Conservation (phyloP, 1,140 invertebrate species). For the Aphaenogaster rudis region DNA sequence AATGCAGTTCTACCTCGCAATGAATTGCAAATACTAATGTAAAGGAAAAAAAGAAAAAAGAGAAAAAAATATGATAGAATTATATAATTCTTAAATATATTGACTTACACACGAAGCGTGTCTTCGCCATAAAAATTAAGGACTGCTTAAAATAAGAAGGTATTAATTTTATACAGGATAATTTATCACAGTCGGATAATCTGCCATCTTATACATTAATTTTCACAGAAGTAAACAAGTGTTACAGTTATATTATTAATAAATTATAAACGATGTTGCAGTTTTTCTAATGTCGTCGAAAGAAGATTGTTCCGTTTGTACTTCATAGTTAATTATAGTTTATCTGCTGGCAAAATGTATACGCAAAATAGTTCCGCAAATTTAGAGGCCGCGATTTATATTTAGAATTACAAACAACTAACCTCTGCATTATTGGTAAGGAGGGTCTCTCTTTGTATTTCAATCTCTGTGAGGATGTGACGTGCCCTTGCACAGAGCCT, state of each 20-base stretch:
- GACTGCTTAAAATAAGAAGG: constrained; percentile 4
- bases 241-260: neutral
- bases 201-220: neutral
- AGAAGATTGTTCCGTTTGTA: neutral
- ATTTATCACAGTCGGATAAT: neutral
- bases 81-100: constrained; percentile 5
- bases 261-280: neutral
- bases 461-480: constrained; percentile 86
- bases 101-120: neutral
- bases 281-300: neutral
- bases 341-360: constrained; percentile 47
- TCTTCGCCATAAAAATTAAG: constrained; percentile 37
- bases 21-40: constrained; percentile 50
- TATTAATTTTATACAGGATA: neutral
- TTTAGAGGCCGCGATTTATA: neutral
- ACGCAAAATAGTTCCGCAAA: neutral
- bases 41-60: neutral
- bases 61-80: constrained; percentile 3
- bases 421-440: constrained; percentile 86
- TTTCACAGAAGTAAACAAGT: constrained; percentile 37
- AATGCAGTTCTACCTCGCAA: constrained; percentile 38
- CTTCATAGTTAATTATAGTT: constrained; percentile 15
- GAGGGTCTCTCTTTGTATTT: constrained; percentile 88
- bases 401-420: constrained; percentile 78
- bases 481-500: constrained; percentile 82